These are phyloP conservation scores for Varroa destructor DNA, from an alignment of 1,140 invertebrate genomes.

Conservation along the genomic window DNA sequence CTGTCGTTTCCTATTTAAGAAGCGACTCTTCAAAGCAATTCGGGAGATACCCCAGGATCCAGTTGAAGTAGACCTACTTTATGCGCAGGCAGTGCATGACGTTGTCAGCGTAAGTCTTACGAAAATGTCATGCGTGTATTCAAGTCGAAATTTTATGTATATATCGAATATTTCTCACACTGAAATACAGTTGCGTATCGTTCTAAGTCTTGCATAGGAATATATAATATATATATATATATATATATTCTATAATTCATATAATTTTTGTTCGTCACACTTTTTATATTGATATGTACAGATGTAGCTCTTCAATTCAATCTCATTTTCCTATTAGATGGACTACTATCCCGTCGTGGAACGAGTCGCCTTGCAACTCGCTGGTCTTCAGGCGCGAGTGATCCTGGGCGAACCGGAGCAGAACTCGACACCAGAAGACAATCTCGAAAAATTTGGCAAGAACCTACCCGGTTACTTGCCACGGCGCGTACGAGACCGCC, in stretches of 20 bases:
- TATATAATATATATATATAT: background rate
- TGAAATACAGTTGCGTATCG: background rate
- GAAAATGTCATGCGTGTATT: background rate
- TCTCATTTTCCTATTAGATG: conserved; percentile 50
- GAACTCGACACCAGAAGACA: conserved; percentile 43
- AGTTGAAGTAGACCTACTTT: conserved; percentile 82
- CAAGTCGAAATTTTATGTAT: background rate
- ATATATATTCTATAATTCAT: background rate
- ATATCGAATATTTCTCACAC: background rate
- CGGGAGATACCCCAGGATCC: conserved; percentile 87
- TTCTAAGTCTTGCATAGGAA: background rate
- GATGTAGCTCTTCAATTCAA: conserved; percentile 14
- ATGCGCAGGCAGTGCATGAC: conserved; percentile 83
- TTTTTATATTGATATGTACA: background rate
- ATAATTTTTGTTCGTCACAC: background rate
- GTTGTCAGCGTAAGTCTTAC: conserved; percentile 65
- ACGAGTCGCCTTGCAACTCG: conserved; percentile 80
- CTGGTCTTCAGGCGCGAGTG: conserved; percentile 83
- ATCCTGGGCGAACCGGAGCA: conserved; percentile 67
- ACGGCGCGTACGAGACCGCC: background rate
- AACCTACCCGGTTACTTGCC: conserved; percentile 17
- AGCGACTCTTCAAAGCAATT: conserved; percentile 69
- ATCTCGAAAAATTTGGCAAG: conserved; percentile 18
- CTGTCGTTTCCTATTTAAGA: conserved; percentile 82
- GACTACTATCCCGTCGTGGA: conserved; percentile 73